phyloP scores from a whole-genome alignment of 2,797 vertebrate genomes.

The Pristis pectinata region DNA sequence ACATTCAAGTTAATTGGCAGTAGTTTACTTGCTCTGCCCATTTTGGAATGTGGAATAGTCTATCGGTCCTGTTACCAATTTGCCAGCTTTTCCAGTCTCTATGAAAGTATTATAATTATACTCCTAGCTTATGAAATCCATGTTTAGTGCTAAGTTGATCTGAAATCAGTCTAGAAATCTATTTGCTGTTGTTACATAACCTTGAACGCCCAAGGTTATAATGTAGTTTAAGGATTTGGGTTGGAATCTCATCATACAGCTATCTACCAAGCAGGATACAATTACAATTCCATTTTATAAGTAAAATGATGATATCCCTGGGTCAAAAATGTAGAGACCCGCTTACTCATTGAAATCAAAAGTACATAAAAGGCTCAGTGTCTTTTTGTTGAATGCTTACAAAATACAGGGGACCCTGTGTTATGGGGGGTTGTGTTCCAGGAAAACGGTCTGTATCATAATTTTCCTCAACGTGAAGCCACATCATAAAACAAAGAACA shows the following conservation, averaged over 20 bases:
- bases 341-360: background rate
- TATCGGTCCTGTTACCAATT: background rate
- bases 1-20: background rate
- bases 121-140: background rate
- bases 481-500: too few relatives aligned
- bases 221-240: background rate
- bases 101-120: background rate
- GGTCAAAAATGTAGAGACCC: background rate
- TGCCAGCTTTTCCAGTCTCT: background rate
- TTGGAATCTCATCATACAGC: background rate
- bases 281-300: background rate
- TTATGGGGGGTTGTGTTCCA: too few relatives aligned
- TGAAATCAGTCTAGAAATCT: background rate
- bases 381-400: background rate
- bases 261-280: background rate
- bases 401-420: too few relatives aligned
- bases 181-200: background rate
- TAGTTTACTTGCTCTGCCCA: background rate
- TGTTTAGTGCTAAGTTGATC: background rate
- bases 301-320: background rate
- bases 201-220: background rate
- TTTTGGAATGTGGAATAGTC: background rate
- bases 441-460: too few relatives aligned
- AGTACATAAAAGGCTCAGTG: background rate
- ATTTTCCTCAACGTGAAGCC: too few relatives aligned